Base-by-base conservation (phyloP, 2,113 vertebrate genomes). In the Gallinago paraguaiae region DNA sequence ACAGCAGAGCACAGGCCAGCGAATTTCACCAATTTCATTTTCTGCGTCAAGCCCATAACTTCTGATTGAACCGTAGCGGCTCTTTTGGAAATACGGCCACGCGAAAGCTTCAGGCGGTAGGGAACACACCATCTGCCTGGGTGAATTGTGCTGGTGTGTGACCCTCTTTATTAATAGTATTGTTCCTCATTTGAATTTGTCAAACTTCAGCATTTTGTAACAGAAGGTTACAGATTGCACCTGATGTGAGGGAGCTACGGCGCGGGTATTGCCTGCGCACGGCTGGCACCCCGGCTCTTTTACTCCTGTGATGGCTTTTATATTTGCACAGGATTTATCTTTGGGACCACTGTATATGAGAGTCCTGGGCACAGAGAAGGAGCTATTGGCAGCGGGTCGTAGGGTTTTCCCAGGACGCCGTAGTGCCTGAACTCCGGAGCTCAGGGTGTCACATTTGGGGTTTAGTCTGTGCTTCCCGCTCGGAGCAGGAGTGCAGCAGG, bases 151-250 rank as follows among this genome's bases (percentile, higher is more conserved):
- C 81, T 59, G 3, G 48, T 67, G 30, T 92, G 54, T 92, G 95
- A 87, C 92, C 80, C 93, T 94, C 88, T 84, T 94, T 92, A 95
- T 93, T 93, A 89, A 91, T 72, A 91, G 91, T 72, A 71, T 87
- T 95, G 88, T 88, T 86, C 88, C 90, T 94, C 88, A 88, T 95
- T 89, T 94, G 90, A 96, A 97, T 96, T 95, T 95, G 92, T 94
- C 91, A 91, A 69, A 93, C 92, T 96, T 97, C 96, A 95, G 96
- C 92, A 63, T 92, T 96, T 92, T 93, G 74, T 79, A 91, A 50
- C 63, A 74, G 90, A 92, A 94, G 79, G 60, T 86, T 89, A 83
- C 87, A 88, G 93, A 91, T 88, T 91, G 96, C 68, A 53, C 57
- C 48, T 76, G 93, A 82, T 69, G 84, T 0, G 23, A 96, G 78